Conservation (phyloP, 2,888 invertebrate species). For the Rhamphomyia laevipes region DNA sequence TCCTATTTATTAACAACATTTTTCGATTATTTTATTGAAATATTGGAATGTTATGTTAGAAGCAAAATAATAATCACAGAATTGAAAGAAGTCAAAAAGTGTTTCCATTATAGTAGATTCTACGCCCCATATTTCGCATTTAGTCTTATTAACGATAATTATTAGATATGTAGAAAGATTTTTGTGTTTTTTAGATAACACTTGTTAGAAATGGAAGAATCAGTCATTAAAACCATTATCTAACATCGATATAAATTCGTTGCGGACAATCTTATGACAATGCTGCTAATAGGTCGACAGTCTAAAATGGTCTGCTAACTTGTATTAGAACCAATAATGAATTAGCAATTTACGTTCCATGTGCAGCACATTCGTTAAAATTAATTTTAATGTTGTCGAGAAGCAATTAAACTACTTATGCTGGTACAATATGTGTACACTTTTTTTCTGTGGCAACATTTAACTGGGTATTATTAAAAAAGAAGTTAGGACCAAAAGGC, state of each 20-base stretch:
- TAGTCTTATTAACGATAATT: no score
- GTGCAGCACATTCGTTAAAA: slow-evolving; percentile 12
- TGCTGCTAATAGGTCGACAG: slow-evolving; percentile 23
- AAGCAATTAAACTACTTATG: neutral
- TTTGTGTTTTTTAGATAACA: neutral
- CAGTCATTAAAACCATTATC: neutral
- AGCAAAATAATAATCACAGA: neutral
- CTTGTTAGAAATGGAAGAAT: neutral
- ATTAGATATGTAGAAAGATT: neutral
- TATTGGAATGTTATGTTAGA: neutral
- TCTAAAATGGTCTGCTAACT: slow-evolving; percentile 22
- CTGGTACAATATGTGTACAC: neutral
- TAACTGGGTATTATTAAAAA: neutral
- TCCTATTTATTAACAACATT: no score
- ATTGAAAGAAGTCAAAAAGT: neutral
- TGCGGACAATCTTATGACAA: slow-evolving; percentile 21
- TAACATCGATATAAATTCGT: neutral
- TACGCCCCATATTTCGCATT: no score
- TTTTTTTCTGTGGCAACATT: neutral
- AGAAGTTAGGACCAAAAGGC: neutral
- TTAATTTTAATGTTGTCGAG: neutral
- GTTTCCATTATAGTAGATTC: neutral
- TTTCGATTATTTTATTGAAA: slow-evolving; percentile 1
- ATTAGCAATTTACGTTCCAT: slow-evolving; percentile 16
- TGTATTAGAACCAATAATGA: slow-evolving; percentile 13